phyloP scores from a whole-genome alignment of 2,888 invertebrate genomes.

The Lottia gigantea region DNA sequence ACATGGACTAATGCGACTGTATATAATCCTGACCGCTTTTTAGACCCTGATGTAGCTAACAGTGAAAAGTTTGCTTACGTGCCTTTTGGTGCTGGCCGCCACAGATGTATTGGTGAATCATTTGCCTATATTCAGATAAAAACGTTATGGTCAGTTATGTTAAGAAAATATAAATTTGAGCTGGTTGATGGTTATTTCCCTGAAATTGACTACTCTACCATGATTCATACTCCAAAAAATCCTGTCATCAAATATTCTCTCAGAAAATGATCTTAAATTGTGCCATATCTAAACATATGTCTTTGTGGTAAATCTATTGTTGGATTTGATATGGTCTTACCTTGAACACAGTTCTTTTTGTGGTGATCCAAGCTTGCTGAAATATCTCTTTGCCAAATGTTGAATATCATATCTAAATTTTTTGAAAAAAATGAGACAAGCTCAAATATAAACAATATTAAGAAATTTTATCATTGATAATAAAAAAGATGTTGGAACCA shows the following conservation, averaged over 20 bases:
- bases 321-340: no score
- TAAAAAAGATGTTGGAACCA: no score
- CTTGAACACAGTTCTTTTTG: no score
- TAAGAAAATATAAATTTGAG: slow-evolving; percentile 51
- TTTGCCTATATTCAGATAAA: slow-evolving; percentile 64
- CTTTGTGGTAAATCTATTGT: no score
- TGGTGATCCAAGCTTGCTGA: no score
- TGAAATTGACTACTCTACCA: slow-evolving; percentile 50
- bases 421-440: no score
- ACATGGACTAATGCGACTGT: slow-evolving; percentile 43
- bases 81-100: slow-evolving; percentile 61
- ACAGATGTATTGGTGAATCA: slow-evolving; percentile 61
- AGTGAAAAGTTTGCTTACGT: slow-evolving; percentile 59
- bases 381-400: no score
- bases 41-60: slow-evolving; percentile 42
- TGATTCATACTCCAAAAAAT: slow-evolving; percentile 60
- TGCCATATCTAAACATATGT: no score
- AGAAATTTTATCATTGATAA: no score
- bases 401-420: no score
- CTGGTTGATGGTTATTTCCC: slow-evolving; percentile 54
- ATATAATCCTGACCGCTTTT: slow-evolving; percentile 56
- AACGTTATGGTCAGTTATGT: slow-evolving; percentile 50
- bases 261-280: slow-evolving; percentile 9
- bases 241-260: slow-evolving; percentile 49
- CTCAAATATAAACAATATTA: no score